Conservation (phyloP, 2,888 invertebrate genomes). For the Piscicola geometra region DNA sequence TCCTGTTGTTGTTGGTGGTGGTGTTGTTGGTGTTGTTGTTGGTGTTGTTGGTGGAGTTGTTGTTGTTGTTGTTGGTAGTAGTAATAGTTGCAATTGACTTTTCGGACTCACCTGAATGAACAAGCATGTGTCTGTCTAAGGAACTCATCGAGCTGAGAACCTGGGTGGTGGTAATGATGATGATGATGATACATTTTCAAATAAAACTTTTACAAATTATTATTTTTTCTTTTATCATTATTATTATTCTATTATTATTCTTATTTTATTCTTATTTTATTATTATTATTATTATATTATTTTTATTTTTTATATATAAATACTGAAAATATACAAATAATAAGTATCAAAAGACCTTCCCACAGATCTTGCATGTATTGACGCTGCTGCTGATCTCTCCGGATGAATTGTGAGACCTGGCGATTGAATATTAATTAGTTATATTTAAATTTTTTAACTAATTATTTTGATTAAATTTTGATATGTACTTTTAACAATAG, state of each 20-base stretch:
- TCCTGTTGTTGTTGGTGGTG: conserved; percentile 55
- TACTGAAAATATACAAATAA: no score
- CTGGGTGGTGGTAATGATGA: background rate
- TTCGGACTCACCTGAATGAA: conserved; percentile 62
- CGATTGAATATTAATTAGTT: no score
- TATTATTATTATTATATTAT: background rate
- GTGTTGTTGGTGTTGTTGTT: background rate
- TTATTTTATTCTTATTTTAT: no score
- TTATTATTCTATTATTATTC: no score
- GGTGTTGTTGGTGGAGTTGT: background rate
- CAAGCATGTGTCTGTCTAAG: conserved; percentile 72
- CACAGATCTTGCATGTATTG: conserved; percentile 65
- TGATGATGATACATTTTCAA: background rate
- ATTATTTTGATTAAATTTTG: no score
- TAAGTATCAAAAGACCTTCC: conserved; percentile 59
- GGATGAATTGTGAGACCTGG: conserved; percentile 50
- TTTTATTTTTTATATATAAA: background rate
- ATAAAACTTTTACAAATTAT: background rate
- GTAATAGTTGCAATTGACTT: background rate
- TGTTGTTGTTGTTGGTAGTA: background rate
- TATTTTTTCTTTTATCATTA: no score
- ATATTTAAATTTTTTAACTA: no score
- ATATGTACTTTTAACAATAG: no score
- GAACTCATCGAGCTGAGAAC: conserved; percentile 72
- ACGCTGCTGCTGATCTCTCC: conserved; percentile 59